Conservation (phyloP, 2,888 invertebrate species). For the Mylabris sibirica region DNA sequence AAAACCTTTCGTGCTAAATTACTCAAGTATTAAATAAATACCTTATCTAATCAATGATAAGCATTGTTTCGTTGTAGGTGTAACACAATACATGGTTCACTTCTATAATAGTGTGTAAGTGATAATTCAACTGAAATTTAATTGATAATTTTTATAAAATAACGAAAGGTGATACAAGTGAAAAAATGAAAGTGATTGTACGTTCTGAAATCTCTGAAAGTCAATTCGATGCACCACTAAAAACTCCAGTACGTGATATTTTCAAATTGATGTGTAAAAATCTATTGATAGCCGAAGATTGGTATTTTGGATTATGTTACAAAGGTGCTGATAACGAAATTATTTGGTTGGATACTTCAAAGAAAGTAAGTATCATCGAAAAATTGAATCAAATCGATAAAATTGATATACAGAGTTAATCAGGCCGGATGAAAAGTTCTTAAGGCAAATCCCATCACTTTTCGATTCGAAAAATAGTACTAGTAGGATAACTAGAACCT, state of each 20-base stretch:
- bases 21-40: slow-evolving; percentile 7
- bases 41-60: slow-evolving; percentile 17
- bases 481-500: too few species aligned
- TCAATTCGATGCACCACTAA: slow-evolving; percentile 52
- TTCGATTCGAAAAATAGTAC: too few species aligned
- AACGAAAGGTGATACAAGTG: background rate
- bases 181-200: slow-evolving; percentile 52
- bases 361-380: slow-evolving; percentile 49
- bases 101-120: background rate
- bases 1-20: background rate
- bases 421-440: too few species aligned
- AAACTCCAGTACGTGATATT: slow-evolving; percentile 50
- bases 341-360: slow-evolving; percentile 57
- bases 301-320: slow-evolving; percentile 58
- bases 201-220: slow-evolving; percentile 54
- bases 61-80: slow-evolving; percentile 9
- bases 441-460: too few species aligned
- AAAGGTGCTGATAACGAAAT: slow-evolving; percentile 47
- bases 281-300: slow-evolving; percentile 55
- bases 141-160: background rate
- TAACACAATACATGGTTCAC: slow-evolving; percentile 3
- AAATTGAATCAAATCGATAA: too few species aligned
- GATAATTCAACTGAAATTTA: background rate
- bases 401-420: too few species aligned
- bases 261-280: slow-evolving; percentile 55